Evolutionary conservation across 2,797 vertebrate species (phyloP).

Genomic region (Luscinia luscinia): DNA sequence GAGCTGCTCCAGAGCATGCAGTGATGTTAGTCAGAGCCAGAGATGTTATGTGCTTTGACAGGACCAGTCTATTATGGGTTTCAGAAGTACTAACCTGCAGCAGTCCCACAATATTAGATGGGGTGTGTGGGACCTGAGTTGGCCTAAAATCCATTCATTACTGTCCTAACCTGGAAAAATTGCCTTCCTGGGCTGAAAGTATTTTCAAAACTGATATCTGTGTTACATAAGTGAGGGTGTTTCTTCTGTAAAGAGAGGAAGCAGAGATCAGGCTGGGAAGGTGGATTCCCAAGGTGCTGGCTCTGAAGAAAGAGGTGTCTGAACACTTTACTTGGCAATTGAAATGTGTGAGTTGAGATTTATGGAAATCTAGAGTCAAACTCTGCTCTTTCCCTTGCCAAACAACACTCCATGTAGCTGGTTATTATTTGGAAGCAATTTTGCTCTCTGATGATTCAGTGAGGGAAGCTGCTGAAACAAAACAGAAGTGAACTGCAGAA

Average conservation of each 20-base stretch:
- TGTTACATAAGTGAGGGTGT: background rate
- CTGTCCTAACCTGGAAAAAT: constrained; percentile 6
- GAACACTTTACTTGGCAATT: background rate
- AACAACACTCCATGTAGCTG: background rate
- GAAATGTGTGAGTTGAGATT: background rate
- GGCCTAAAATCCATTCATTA: constrained; percentile 43
- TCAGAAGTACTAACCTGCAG: constrained; percentile 51
- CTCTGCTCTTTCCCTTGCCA: background rate
- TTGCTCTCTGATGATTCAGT: constrained; percentile 62
- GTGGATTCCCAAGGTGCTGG: background rate
- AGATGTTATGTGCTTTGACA: constrained; percentile 57
- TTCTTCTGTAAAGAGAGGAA: background rate
- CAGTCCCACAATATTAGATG: constrained; percentile 18
- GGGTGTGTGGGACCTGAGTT: background rate
- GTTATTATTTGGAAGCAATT: constrained; percentile 62
- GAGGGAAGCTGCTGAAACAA: constrained; percentile 54
- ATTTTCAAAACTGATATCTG: constrained; percentile 26
- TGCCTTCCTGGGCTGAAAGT: constrained; percentile 29
- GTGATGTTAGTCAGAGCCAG: constrained; percentile 19
- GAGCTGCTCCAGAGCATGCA: background rate
- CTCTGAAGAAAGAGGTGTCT: background rate
- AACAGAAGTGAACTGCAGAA: constrained; percentile 47
- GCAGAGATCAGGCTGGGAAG: background rate
- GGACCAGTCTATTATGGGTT: constrained; percentile 38
- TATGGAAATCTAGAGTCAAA: constrained; percentile 41